Conservation (phyloP, 2,888 invertebrate species). For the Graphium colonna region DNA sequence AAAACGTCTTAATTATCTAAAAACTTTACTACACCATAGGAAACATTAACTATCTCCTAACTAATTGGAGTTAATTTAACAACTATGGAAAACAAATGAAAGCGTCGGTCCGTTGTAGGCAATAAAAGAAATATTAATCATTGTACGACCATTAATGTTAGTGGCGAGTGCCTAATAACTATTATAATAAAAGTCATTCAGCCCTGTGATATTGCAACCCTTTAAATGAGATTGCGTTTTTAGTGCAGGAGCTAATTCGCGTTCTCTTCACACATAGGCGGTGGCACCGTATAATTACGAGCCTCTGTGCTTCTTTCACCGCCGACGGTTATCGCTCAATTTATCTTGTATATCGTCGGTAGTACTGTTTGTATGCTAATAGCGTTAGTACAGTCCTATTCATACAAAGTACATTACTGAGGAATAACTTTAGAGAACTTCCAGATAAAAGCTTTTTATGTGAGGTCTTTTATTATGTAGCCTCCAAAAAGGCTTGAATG, state of each 20-base stretch:
- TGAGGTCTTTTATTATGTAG: too few species aligned
- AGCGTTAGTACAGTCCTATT: slow-evolving; percentile 39
- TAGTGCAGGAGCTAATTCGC: slow-evolving; percentile 31
- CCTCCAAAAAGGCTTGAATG: too few species aligned
- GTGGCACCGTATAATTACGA: slow-evolving; percentile 56
- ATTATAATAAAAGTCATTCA: slow-evolving; percentile 13
- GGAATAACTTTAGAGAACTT: background rate
- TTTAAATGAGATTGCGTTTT: slow-evolving; percentile 31
- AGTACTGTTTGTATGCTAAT: slow-evolving; percentile 71
- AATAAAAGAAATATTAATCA: slow-evolving; percentile 9
- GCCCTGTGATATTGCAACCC: slow-evolving; percentile 19
- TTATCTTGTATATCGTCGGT: slow-evolving; percentile 63
- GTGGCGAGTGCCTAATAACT: slow-evolving; percentile 9
- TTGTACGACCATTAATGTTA: slow-evolving; percentile 9
- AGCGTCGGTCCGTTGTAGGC: background rate
- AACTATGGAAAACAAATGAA: background rate
- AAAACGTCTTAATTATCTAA: too few species aligned
- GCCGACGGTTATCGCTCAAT: slow-evolving; percentile 59
- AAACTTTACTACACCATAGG: too few species aligned
- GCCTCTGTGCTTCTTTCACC: slow-evolving; percentile 59
- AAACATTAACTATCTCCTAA: too few species aligned
- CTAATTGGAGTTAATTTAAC: too few species aligned
- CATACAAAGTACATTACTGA: slow-evolving; percentile 14
- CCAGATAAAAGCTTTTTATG: too few species aligned
- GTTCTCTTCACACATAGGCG: slow-evolving; percentile 29